Evolutionary conservation across 1,140 invertebrate species (phyloP).

Genomic region (Oedothorax gibbosus): DNA sequence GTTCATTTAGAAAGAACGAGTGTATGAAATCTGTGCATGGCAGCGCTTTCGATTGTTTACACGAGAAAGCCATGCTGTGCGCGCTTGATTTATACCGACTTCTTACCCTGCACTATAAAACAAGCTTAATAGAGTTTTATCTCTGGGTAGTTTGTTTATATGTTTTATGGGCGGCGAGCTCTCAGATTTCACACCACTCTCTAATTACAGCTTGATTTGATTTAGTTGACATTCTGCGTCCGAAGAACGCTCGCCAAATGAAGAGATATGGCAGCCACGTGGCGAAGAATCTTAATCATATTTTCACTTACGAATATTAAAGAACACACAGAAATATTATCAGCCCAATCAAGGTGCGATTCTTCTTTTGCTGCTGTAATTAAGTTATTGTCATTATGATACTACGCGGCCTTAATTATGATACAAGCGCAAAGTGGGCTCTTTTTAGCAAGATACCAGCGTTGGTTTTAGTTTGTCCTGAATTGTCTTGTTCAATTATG

Average conservation of each 20-base stretch:
- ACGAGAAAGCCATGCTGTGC: conserved; percentile 52
- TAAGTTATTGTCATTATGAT: conserved; percentile 44
- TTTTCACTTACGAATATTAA: conserved; percentile 61
- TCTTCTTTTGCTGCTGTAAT: conserved; percentile 34
- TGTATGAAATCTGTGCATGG: neutral
- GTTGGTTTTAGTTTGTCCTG: no score
- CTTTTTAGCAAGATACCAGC: no score
- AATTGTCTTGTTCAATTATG: neutral
- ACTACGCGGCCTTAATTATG: conserved; percentile 2
- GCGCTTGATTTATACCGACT: conserved; percentile 59
- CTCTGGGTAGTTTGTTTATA: conserved; percentile 56
- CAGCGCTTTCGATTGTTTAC: conserved; percentile 55
- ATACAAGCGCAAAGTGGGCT: neutral
- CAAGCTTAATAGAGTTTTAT: conserved; percentile 60
- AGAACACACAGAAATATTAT: conserved; percentile 17
- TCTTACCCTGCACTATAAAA: conserved; percentile 60
- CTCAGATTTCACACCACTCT: conserved; percentile 55
- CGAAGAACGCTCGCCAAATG: conserved; percentile 34
- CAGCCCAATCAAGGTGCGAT: conserved; percentile 45
- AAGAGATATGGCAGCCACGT: conserved; percentile 45
- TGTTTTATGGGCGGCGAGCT: conserved; percentile 48
- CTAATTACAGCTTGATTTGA: conserved; percentile 61
- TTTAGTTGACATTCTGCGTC: conserved; percentile 33
- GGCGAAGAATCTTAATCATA: conserved; percentile 44
- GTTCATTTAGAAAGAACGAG: no score